Conservation (phyloP, 2,113 vertebrate genomes). For the Sialia sialis region DNA sequence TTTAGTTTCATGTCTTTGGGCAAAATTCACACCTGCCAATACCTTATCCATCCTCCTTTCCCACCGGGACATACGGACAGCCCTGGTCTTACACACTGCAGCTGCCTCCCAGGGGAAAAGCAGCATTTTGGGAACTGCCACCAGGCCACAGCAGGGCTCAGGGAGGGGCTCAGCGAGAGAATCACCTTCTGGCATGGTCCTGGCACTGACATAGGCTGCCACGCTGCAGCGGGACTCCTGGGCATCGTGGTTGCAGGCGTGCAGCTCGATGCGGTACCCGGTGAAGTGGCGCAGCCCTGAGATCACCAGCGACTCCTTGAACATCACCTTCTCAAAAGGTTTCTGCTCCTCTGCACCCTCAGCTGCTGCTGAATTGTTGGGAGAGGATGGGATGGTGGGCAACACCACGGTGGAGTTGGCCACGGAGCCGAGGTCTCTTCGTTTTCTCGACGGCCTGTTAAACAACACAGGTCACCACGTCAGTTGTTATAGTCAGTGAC, state of each 20-base stretch:
- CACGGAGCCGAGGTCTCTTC: conserved; percentile 79
- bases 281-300: conserved; percentile 92
- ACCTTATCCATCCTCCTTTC: background rate
- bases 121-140: background rate
- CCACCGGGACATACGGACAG: background rate
- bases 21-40: background rate
- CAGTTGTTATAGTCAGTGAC: fast-evolving
- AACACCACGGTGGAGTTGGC: conserved; percentile 74
- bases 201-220: conserved; percentile 87
- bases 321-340: conserved; percentile 78
- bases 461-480: fast-evolving
- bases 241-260: conserved; percentile 87
- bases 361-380: conserved; percentile 40
- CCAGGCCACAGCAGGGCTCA: background rate
- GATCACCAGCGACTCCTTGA: conserved; percentile 88
- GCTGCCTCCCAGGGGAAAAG: background rate
- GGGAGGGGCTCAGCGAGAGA: background rate
- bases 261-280: conserved; percentile 94
- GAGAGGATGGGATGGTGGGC: conserved; percentile 56
- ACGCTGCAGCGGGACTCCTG: conserved; percentile 83
- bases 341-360: conserved; percentile 71
- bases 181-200: conserved; percentile 94
- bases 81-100: fast-evolving
- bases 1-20: background rate
- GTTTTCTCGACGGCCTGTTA: conserved; percentile 79